Conservation (phyloP, 2,113 vertebrate genomes). For the Edolisoma coerulescens region DNA sequence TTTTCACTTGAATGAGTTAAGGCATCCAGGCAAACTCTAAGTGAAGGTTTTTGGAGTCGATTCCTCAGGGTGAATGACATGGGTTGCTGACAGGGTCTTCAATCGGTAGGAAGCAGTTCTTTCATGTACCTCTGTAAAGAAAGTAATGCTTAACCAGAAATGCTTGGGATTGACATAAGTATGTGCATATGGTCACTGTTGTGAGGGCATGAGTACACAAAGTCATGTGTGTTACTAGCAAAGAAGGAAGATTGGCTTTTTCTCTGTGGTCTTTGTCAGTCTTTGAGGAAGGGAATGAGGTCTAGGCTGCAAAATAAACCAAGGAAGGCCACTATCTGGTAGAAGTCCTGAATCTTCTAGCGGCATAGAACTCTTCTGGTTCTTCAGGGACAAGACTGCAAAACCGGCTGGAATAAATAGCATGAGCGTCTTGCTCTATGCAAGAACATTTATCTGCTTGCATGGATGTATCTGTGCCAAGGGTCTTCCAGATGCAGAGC, state of each 20-base stretch:
- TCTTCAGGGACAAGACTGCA: neutral
- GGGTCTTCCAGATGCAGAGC: neutral
- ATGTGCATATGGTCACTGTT: neutral
- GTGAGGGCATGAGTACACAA: neutral
- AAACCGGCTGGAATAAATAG: neutral
- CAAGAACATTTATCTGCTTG: neutral
- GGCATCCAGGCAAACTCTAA: neutral
- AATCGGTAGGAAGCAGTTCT: neutral
- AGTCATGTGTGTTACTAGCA: neutral
- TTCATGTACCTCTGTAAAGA: neutral
- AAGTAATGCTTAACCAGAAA: neutral
- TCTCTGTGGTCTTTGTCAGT: neutral
- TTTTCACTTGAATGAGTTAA: neutral
- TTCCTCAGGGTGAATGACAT: neutral
- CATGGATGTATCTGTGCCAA: neutral
- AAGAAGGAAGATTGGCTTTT: neutral
- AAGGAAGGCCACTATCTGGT: neutral
- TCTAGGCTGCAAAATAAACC: neutral
- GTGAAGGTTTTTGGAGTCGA: neutral
- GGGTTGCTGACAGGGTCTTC: neutral
- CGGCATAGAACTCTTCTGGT: neutral
- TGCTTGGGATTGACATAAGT: neutral
- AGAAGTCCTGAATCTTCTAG: neutral
- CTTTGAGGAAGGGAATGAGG: neutral
- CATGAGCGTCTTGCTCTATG: neutral